Evolutionary conservation across 2,888 invertebrate species (phyloP).

Genomic region (Leptopilina syphax): DNA sequence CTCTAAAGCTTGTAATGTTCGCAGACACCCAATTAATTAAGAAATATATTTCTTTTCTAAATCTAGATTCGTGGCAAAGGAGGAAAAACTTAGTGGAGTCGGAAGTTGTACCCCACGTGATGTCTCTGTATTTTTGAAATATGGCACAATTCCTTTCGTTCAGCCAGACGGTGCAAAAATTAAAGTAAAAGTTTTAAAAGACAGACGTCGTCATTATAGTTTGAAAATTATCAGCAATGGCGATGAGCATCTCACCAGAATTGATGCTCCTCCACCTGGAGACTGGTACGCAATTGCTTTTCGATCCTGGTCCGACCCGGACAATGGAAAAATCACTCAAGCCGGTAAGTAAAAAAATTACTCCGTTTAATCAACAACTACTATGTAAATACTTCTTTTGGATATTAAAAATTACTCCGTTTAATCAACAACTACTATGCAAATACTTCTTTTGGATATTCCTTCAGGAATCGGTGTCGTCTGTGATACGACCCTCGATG

Average conservation of each 20-base stretch:
- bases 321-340: constrained; percentile 84
- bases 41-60: no score
- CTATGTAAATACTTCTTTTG: no score
- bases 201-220: constrained; percentile 78
- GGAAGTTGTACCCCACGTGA: constrained; percentile 80
- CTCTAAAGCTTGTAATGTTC: no score
- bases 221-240: constrained; percentile 82
- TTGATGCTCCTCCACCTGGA: constrained; percentile 84
- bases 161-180: constrained; percentile 89
- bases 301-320: constrained; percentile 87
- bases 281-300: constrained; percentile 90
- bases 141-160: constrained; percentile 89
- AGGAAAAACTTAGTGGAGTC: constrained; percentile 78
- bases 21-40: no score
- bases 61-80: constrained; percentile 70
- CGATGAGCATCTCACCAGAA: constrained; percentile 79
- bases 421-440: no score
- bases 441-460: no score
- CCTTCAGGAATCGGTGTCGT: constrained; percentile 82
- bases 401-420: not conserved
- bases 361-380: no score
- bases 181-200: constrained; percentile 82
- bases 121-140: constrained; percentile 85
- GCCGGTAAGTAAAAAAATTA: constrained; percentile 80
- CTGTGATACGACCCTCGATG: constrained; percentile 82